Evolutionary conservation across 2,113 vertebrate species (phyloP).

Genomic region (Pogonocichla stellata): DNA sequence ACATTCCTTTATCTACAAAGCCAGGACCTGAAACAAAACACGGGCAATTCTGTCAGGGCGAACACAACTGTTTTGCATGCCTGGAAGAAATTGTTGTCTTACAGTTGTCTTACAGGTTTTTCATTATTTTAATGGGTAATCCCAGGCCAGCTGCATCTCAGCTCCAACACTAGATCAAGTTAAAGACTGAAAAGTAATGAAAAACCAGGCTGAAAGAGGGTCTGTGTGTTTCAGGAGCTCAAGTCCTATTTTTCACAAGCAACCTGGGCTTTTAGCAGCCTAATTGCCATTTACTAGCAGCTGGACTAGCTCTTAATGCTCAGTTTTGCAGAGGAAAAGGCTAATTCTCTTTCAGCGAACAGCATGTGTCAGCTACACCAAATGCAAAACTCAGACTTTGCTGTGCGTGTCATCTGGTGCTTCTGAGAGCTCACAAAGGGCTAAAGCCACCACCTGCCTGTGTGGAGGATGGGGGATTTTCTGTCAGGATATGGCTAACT

Average conservation of each 20-base stretch:
- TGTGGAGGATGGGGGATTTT: neutral
- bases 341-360: neutral
- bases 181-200: neutral
- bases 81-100: neutral
- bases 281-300: neutral
- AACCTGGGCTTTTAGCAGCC: neutral
- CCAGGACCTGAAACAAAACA: neutral
- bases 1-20: neutral
- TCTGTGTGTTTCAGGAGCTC: neutral
- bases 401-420: neutral
- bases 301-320: neutral
- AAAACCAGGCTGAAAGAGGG: neutral
- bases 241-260: neutral
- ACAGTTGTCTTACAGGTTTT: neutral
- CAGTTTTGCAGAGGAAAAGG: neutral
- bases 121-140: neutral
- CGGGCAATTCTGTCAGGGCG: neutral
- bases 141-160: neutral
- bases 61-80: neutral
- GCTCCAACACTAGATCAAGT: neutral
- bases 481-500: neutral
- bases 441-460: neutral
- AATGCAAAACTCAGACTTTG: neutral
- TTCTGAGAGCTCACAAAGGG: neutral
- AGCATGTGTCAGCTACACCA: neutral